Conservation (phyloP, 2,797 vertebrate genomes). For the Takifugu rubripes region DNA sequence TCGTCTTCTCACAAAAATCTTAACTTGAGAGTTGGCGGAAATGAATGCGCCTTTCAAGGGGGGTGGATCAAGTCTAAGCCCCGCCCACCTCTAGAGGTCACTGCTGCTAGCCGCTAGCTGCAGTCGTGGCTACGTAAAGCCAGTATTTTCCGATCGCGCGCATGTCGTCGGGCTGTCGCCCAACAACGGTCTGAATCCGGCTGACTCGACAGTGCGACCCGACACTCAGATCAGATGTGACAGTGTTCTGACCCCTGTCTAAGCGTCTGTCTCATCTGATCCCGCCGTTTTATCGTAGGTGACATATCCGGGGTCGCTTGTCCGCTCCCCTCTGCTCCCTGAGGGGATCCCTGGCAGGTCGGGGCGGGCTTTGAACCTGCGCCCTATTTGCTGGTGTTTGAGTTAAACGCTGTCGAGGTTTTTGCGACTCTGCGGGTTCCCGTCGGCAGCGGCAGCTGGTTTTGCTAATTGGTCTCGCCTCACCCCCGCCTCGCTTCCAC, state of each 20-base stretch:
- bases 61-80: too few species aligned
- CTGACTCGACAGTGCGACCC: conserved; percentile 22
- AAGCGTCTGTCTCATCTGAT: conserved; percentile 45
- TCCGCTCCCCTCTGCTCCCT: conserved; percentile 19
- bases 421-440: conserved; percentile 4
- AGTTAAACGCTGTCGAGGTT: conserved; percentile 1
- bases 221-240: conserved; percentile 41
- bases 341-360: conserved; percentile 29
- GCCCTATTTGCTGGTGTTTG: conserved; percentile 9
- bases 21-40: too few species aligned
- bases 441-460: conserved; percentile 38
- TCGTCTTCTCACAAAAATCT: too few species aligned
- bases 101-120: too few species aligned
- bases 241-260: conserved; percentile 37
- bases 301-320: conserved; percentile 40
- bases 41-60: too few species aligned
- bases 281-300: conserved; percentile 17
- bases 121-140: too few species aligned
- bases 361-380: conserved; percentile 3
- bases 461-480: conserved; percentile 39
- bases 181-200: conserved; percentile 19
- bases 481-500: conserved; percentile 18
- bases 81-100: too few species aligned
- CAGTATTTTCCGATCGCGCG: too few species aligned
- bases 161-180: too few species aligned